Evolutionary conservation across 2,113 vertebrate genomes (phyloP), one percentile per base, ranked within the genome.

Genomic region (Alligator sinensis): DNA sequence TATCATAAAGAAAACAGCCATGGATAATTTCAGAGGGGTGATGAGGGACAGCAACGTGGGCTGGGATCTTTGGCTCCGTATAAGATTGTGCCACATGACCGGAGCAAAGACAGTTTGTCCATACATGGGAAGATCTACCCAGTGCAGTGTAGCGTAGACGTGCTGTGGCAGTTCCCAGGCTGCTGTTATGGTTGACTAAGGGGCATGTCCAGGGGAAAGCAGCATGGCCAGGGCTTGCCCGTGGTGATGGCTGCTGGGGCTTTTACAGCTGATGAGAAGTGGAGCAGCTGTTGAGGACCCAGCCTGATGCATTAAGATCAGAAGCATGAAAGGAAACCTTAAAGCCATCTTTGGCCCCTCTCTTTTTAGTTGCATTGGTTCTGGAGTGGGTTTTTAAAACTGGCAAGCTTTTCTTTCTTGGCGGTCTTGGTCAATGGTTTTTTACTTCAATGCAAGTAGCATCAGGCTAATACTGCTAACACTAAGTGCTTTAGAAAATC

Each of bases 271-370:
- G 34, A 2, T 11, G 5, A 78, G 17, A 78, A 59, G 11, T 21
- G 34, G 75, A 15, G 1, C 82, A 77, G 88, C n/a, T 55, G 59
- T 1, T 60, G 9, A 10, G 81, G 34, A 77, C 79, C 72, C 72
- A 66, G 34, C 1, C 22, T 17, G 15, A 21, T 47, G 25, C 21
- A 25, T 59, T 9, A 57, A 0, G 0, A 5, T 3, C 17, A 3
- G 57, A 66, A 11, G 55, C 57, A 61, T 9, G 38, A 24, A n/a
- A 19, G 57, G 16, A 22, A 0, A 4, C 47, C 12, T 70, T 85
- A 72, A 78, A 88, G 76, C 4, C 66, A 61, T 38, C 74, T 86
- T 77, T 21, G 30, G 11, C 3, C 30, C 30, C 19, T 7, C 5
- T 38, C 70, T 74, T 38, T 22, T 38, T 47, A 47, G 47, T 47